phyloP scores from a whole-genome alignment of 2,797 vertebrate species.

The Clarias pachynema region DNA sequence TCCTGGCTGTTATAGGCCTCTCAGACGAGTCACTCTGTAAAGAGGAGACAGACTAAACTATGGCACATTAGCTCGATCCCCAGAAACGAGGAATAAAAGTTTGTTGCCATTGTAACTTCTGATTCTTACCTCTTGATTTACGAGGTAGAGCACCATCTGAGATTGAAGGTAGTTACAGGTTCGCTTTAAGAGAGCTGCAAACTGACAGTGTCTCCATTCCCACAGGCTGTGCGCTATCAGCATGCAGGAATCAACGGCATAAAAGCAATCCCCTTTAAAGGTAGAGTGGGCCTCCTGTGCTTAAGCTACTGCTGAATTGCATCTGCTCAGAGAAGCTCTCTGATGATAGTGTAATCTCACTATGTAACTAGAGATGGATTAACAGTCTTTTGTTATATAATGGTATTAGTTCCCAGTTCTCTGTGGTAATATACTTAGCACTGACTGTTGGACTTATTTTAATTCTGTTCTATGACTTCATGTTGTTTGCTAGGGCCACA shows the following conservation, averaged over 20 bases:
- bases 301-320: conserved; percentile 25
- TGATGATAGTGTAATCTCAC: conserved; percentile 39
- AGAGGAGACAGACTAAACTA: conserved; percentile 39
- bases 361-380: conserved; percentile 51
- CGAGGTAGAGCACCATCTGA: background rate
- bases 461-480: background rate
- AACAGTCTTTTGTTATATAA: background rate
- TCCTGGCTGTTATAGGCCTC: conserved; percentile 31
- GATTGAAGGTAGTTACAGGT: conserved; percentile 29
- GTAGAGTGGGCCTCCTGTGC: background rate
- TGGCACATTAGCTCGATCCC: background rate
- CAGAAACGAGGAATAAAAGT: conserved; percentile 21
- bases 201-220: conserved; percentile 31
- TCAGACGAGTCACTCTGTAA: conserved; percentile 14
- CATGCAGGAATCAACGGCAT: conserved; percentile 36
- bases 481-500: background rate
- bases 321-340: conserved; percentile 19
- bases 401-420: background rate
- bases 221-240: conserved; percentile 22
- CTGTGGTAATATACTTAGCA: background rate
- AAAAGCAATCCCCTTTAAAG: conserved; percentile 42
- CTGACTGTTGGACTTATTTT: background rate
- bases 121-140: conserved; percentile 12
- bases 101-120: conserved; percentile 9
- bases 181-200: conserved; percentile 19